Percentiles rank a stretch among this genome's conserved stretches.
Conservation (phyloP, 1,140 invertebrate species). For the Temnothorax longispinosus region DNA sequence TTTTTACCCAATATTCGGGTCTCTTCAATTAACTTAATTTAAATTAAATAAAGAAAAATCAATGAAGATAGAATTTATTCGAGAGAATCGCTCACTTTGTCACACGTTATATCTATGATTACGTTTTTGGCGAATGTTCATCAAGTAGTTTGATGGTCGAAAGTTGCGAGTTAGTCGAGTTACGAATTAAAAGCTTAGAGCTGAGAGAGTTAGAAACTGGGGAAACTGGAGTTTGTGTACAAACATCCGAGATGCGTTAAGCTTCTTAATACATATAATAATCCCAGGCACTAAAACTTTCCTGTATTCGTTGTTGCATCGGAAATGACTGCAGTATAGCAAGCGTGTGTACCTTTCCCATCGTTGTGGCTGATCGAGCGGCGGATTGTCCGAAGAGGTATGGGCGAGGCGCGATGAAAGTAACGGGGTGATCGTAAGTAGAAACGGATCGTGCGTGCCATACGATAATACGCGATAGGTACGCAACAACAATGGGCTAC, state of each 20-base stretch:
- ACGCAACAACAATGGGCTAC: constrained; percentile 79
- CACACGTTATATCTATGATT: background rate
- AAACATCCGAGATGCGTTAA: background rate
- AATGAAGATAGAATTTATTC: background rate
- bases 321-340: background rate
- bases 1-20: background rate
- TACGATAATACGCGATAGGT: constrained; percentile 57
- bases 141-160: background rate
- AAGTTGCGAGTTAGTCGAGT: background rate
- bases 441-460: constrained; percentile 64
- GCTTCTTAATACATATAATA: constrained; percentile 15
- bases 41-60: background rate
- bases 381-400: constrained; percentile 48
- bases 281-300: background rate
- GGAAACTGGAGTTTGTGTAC: background rate
- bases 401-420: constrained; percentile 45
- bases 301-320: background rate
- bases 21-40: background rate
- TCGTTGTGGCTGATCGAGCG: constrained; percentile 15
- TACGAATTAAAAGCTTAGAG: constrained; percentile 15
- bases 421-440: constrained; percentile 51
- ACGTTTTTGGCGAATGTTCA: background rate
- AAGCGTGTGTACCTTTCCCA: constrained; percentile 28
- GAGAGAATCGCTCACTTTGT: background rate
- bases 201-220: background rate